Base-by-base conservation (phyloP, 1,140 invertebrate genomes). In the Caenorhabditis brenneri region DNA sequence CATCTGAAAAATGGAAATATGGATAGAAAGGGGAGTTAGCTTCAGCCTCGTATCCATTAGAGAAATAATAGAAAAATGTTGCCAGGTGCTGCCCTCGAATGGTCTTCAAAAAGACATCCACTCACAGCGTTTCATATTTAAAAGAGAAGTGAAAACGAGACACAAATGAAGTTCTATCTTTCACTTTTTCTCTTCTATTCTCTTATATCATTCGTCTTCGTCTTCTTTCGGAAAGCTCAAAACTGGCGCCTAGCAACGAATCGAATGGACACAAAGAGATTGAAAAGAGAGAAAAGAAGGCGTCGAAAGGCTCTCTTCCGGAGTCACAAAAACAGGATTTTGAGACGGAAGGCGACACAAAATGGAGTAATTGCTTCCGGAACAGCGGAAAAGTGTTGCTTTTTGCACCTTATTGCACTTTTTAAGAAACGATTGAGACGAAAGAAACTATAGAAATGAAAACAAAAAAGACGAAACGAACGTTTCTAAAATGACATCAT, bases 301-400 rank as follows among this genome's bases (percentile, higher is more conserved):
- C 36, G 19, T 9, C 9, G 5, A 19, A n/a, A 19, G 16, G 6
- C 24, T 55, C 22, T 29, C 65, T 74, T 74, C 65, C 65, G 65
- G 65, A 74, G 65, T 31, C 36, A 74, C 53, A 55, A 55, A 46
- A 46, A 74, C 33, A 24, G 36, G 36, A 74, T 36, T 12, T 36
- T 29, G 36, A 74, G 65, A 42, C 6, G n/a, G 29, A 36, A 24
- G 12, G 12, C 29, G n/a, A n/a, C 29, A 74, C 36, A 74, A 74
- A 74, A 39, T 42, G 65, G 33, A 42, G 36, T 74, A 74, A 74
- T 74, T 74, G 65, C 65, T 74, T 74, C 65, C 65, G 65, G 65
- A 42, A 74, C 33, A 42, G 15, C 33, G 58, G 22, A 65, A 65
- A 22, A 19, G 3, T 5, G 36, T 42, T 42, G 36, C 12, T n/a